Percentiles rank a stretch among this genome's conserved stretches.
Conservation (phyloP, 2,797 vertebrate genomes). For the Poeciliopsis paucimaculata region DNA sequence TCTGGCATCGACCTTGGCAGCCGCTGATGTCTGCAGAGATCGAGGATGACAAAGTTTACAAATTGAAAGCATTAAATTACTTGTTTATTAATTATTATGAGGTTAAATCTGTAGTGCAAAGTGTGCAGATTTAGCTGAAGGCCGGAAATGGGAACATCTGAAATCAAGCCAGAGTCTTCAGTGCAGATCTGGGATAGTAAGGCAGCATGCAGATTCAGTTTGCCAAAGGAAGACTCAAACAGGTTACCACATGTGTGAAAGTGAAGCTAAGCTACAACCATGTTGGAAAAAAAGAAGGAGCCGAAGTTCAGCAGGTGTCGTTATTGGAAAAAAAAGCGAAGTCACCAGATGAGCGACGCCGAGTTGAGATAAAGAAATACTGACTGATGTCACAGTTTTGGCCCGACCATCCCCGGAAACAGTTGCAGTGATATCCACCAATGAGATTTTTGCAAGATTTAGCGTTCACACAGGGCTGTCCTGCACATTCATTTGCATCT, state of each 20-base stretch:
- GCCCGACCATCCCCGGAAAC: slow-evolving; percentile 96
- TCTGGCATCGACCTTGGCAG: slow-evolving; percentile 90
- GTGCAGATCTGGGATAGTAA: slow-evolving; percentile 7
- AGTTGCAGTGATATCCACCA: slow-evolving; percentile 99
- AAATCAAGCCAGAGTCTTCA: slow-evolving; percentile 28
- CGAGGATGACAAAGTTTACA: slow-evolving; percentile 6
- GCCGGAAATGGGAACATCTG: slow-evolving; percentile 44
- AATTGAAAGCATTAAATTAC: background rate
- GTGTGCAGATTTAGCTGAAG: slow-evolving; percentile 42
- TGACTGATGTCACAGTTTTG: slow-evolving; percentile 98
- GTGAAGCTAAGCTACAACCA: slow-evolving; percentile 41
- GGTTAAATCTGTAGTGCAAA: background rate
- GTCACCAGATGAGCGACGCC: slow-evolving; percentile 35
- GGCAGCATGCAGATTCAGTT: slow-evolving; percentile 54
- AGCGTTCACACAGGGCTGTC: slow-evolving; percentile 93
- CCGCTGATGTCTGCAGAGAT: slow-evolving; percentile 81
- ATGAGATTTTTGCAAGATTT: slow-evolving; percentile 99
- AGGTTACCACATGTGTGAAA: slow-evolving; percentile 55
- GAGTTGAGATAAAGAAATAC: slow-evolving; percentile 78
- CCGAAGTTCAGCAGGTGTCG: slow-evolving; percentile 19
- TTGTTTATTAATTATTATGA: background rate
- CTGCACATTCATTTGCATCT: slow-evolving; percentile 98
- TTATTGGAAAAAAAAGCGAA: slow-evolving; percentile 12
- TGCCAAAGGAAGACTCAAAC: slow-evolving; percentile 36
- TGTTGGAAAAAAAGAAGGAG: slow-evolving; percentile 37